Evolutionary conservation across 2,113 vertebrate species (phyloP).

Genomic region (Cairina moschata): DNA sequence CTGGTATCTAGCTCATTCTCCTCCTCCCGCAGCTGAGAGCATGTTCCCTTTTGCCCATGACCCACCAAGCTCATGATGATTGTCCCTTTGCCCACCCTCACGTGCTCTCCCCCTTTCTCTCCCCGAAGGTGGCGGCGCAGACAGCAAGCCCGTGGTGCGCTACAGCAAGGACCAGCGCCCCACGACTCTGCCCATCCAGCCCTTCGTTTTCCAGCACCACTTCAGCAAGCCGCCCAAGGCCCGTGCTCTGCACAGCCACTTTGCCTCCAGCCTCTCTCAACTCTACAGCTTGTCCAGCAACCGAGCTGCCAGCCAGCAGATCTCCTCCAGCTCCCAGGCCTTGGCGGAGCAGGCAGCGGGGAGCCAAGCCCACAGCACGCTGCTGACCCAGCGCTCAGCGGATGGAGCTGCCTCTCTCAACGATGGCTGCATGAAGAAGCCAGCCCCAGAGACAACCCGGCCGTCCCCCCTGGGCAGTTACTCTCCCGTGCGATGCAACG

Average conservation of each 20-base stretch:
- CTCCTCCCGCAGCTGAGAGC: background rate
- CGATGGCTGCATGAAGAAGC: constrained; percentile 36
- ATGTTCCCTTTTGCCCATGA: background rate
- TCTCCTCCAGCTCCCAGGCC: constrained; percentile 51
- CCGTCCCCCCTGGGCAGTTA: constrained; percentile 95
- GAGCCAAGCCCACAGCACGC: background rate
- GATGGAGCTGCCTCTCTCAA: constrained; percentile 40
- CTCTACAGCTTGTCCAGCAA: constrained; percentile 82
- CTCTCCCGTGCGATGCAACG: constrained; percentile 86
- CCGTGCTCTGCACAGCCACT: constrained; percentile 86
- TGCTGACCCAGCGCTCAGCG: background rate
- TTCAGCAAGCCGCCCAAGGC: constrained; percentile 86
- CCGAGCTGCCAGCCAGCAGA: constrained; percentile 66
- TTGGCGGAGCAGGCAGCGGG: background rate
- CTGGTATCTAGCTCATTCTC: background rate
- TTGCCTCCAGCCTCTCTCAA: constrained; percentile 81
- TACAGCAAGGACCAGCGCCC: constrained; percentile 97
- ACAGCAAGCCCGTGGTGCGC: constrained; percentile 83
- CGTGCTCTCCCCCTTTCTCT: constrained; percentile 8
- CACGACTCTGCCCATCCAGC: constrained; percentile 96
- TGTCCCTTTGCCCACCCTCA: background rate
- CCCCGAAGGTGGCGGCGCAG: constrained; percentile 80
- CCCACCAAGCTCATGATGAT: background rate
- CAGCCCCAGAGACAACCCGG: constrained; percentile 80
- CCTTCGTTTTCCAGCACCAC: constrained; percentile 97